Evolutionary conservation across 1,140 invertebrate species (phyloP).

Genomic region (Heliconius nattereri): DNA sequence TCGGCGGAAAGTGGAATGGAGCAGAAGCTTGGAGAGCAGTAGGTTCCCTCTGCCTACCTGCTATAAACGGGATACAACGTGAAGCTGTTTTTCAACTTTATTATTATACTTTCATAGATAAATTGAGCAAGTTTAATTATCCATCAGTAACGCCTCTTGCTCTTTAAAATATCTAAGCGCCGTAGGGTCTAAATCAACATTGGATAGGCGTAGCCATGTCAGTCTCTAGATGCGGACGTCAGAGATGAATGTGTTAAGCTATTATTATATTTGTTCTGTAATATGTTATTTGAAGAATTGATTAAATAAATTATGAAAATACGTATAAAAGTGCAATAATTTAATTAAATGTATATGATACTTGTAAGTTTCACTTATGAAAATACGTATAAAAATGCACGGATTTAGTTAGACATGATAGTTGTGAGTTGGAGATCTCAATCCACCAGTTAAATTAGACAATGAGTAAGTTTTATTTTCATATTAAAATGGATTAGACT

Average conservation of each 20-base stretch:
- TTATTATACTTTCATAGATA: neutral
- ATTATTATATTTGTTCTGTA: neutral
- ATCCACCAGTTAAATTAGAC: too few relatives aligned
- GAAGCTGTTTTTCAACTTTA: neutral
- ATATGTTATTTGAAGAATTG: neutral
- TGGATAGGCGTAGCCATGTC: slow-evolving; percentile 22
- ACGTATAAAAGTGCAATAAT: neutral
- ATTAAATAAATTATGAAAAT: neutral
- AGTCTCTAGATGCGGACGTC: neutral
- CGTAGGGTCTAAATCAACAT: slow-evolving; percentile 9
- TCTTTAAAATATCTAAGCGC: slow-evolving; percentile 12
- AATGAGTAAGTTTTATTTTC: too few relatives aligned
- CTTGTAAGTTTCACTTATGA: too few relatives aligned
- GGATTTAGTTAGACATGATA: too few relatives aligned
- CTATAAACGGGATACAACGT: too few relatives aligned
- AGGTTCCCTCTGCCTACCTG: too few relatives aligned
- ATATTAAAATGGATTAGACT: too few relatives aligned
- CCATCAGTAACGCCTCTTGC: slow-evolving; percentile 14
- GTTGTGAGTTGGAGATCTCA: too few relatives aligned
- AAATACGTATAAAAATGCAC: too few relatives aligned
- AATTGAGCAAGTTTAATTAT: slow-evolving; percentile 18
- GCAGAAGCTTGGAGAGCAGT: too few relatives aligned
- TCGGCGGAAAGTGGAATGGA: too few relatives aligned
- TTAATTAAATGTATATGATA: too few relatives aligned
- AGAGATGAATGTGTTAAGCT: slow-evolving; percentile 1